A percentile compares a stretch with the other conserved stretches of the same genome.
phyloP scores from a whole-genome alignment of 2,113 vertebrate genomes.

The Promerops cafer region DNA sequence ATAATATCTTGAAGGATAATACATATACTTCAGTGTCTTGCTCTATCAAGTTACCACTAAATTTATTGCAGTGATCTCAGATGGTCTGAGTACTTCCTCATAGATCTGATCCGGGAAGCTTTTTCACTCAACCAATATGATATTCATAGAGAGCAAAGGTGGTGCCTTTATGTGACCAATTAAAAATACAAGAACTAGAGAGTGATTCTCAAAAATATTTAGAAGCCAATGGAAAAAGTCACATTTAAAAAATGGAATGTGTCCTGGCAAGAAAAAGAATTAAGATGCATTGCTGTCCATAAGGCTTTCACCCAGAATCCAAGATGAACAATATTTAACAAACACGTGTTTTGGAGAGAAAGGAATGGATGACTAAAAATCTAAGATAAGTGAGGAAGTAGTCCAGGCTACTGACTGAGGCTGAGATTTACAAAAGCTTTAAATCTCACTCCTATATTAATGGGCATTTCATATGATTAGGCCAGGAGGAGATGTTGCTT shows the following conservation, averaged over 20 bases:
- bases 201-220: neutral
- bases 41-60: neutral
- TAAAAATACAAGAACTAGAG: neutral
- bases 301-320: neutral
- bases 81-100: neutral
- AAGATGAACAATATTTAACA: neutral
- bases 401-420: neutral
- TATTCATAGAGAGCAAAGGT: neutral
- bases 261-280: neutral
- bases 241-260: neutral
- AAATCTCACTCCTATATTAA: neutral
- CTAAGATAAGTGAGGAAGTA: neutral
- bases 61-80: neutral
- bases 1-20: neutral
- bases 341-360: neutral
- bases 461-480: neutral
- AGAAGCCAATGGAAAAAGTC: neutral
- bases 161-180: neutral
- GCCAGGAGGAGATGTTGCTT: neutral
- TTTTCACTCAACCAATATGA: neutral
- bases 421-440: neutral
- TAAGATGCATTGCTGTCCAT: neutral
- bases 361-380: neutral
- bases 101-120: neutral
- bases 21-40: neutral